Evolutionary conservation across 1,140 invertebrate species (phyloP), one percentile per base, ranked within the genome.

Genomic region (Drosophila ambigua): DNA sequence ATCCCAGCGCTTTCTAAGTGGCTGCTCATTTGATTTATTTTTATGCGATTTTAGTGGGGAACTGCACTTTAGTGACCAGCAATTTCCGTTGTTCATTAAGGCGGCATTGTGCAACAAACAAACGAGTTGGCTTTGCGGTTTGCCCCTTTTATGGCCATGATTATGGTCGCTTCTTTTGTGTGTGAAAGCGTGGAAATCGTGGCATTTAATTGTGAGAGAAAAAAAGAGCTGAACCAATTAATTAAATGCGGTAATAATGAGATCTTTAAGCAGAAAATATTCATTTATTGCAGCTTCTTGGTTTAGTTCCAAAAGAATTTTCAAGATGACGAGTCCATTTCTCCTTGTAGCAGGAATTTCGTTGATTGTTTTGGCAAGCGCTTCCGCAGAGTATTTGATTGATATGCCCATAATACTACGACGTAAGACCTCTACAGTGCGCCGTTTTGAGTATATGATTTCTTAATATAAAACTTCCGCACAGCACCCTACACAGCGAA

Each of bases 81-180:
- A 73, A 81, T 77, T 57, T 54, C 63, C 68, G 79, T 31, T 67
- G 63, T 85, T 85, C 60, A 85, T 84, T 73, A 85, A 80, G 65
- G 59, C 6, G 35, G 63, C 54, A 83, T 79, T 84, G 77, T 76
- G 52, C 23, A 45, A 39, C 60, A 72, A 79, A 77, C 76, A 79
- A 68, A 63, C 67, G 64, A 51, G 68, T 74, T 61, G 67, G 76
- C 45, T 80, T 85, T 85, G 77, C 45, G 77, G 77, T 85, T 39
- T 55, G 24, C 20, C 24, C 24, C 46, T 35, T 73, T 80, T 72
- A 83, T 73, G 67, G 23, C 69, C 39, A 44, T 41, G 50, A 44
- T 59, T 62, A 65, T 74, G 62, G 50, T 41, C 46, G 11, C 35
- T 39, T 50, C 65, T 54, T 69, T 74, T 66, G 67, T 66, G 67